Evolutionary conservation across 2,113 vertebrate species (phyloP).

Genomic region (Gulo gulo): DNA sequence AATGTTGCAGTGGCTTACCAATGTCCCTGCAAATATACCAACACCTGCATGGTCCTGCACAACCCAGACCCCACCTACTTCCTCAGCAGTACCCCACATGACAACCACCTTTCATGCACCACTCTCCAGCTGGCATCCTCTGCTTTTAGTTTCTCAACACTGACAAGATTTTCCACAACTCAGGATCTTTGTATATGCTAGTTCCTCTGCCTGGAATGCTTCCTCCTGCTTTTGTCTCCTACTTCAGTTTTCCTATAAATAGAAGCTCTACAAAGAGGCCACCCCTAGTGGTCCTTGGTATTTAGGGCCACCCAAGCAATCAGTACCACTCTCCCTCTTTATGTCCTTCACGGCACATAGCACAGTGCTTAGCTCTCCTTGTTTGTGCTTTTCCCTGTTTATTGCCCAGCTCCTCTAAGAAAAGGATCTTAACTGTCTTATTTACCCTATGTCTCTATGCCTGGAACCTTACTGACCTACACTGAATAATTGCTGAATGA

Average conservation of each 20-base stretch:
- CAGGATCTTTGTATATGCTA: not conserved
- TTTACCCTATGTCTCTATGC: not conserved
- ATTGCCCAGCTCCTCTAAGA: not conserved
- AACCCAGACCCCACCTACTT: not conserved
- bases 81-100: not conserved
- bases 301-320: not conserved
- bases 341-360: not conserved
- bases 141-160: not conserved
- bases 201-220: not conserved
- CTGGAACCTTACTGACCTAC: not conserved
- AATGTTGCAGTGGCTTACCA: not conserved
- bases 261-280: not conserved
- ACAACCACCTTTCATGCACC: fast-evolving
- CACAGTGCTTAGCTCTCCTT: not conserved
- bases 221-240: not conserved
- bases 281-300: not conserved
- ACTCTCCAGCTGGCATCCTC: not conserved
- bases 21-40: not conserved
- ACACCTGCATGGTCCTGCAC: not conserved
- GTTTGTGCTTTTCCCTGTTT: not conserved
- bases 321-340: not conserved
- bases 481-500: not conserved
- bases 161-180: not conserved
- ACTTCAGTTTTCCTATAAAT: not conserved
- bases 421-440: not conserved